A percentile compares a stretch with the other conserved stretches of the same genome.
Conservation (phyloP, 1,140 invertebrate genomes). For the Homalodisca vitripennis region DNA sequence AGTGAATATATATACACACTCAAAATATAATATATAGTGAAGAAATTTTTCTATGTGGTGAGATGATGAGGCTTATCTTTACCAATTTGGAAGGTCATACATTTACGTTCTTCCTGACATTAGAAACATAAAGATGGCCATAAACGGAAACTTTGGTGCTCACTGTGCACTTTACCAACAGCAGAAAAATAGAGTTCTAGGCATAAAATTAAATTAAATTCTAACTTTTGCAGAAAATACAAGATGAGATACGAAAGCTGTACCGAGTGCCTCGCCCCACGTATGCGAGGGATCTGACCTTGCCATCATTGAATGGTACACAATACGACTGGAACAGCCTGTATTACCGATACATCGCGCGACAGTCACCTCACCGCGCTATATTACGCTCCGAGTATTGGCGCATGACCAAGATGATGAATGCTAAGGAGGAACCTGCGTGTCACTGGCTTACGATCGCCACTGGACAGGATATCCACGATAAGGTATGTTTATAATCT, state of each 20-base stretch:
- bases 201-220: no score
- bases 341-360: conserved; percentile 5
- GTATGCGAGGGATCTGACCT: neutral
- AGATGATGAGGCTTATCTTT: no score
- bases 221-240: neutral
- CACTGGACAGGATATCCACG: neutral
- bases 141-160: no score
- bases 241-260: neutral
- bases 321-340: conserved; percentile 6
- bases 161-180: no score
- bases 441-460: conserved; percentile 5
- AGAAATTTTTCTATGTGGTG: no score
- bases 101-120: no score
- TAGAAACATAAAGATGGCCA: no score
- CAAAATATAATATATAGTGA: no score
- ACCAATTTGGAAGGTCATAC: no score
- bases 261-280: neutral
- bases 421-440: neutral
- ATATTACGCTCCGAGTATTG: neutral
- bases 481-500: no score
- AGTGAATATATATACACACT: no score
- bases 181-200: no score
- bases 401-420: neutral
- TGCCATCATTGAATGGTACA: neutral
- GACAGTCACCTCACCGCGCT: neutral